Evolutionary conservation across 2,888 invertebrate genomes (phyloP).

Genomic region (Macrosoma leucophasiata): DNA sequence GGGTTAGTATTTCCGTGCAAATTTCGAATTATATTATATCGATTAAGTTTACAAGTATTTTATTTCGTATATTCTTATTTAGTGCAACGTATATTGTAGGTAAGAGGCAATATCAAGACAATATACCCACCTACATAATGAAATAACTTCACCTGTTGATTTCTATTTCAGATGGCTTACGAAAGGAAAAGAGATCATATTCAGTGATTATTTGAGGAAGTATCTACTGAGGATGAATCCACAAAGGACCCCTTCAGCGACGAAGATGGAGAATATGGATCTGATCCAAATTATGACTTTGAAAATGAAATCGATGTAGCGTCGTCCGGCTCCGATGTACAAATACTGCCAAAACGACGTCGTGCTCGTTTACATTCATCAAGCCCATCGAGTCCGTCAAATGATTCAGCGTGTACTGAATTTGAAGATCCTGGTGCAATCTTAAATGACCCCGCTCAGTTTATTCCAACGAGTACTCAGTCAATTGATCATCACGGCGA

Average conservation of each 20-base stretch:
- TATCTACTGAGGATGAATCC: conserved; percentile 5
- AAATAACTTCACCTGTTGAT: conserved; percentile 5
- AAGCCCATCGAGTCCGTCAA: conserved; percentile 4
- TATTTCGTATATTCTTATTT: conserved; percentile 4
- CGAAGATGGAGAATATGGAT: conserved; percentile 10
- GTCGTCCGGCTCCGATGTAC: conserved; percentile 5
- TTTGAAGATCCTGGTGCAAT: conserved; percentile 5
- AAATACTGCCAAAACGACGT: conserved; percentile 5
- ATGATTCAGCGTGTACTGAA: conserved; percentile 5
- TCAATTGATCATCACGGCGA: conserved; percentile 6
- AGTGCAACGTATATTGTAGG: conserved; percentile 5
- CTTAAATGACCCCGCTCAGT: conserved; percentile 7
- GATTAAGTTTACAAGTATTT: conserved; percentile 6
- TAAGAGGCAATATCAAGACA: conserved; percentile 3
- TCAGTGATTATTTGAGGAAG: conserved; percentile 7
- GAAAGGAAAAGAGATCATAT: conserved; percentile 8
- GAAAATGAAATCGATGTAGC: conserved; percentile 6
- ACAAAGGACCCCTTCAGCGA: conserved; percentile 10
- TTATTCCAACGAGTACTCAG: conserved; percentile 6
- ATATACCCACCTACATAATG: conserved; percentile 7
- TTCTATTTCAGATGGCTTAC: conserved; percentile 7
- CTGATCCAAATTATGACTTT: conserved; percentile 12
- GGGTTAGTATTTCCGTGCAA: conserved; percentile 12
- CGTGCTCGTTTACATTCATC: conserved; percentile 4
- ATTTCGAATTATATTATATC: conserved; percentile 12